Conservation (phyloP, 92 coral and sea anemone species). For the Actinostola sp. region DNA sequence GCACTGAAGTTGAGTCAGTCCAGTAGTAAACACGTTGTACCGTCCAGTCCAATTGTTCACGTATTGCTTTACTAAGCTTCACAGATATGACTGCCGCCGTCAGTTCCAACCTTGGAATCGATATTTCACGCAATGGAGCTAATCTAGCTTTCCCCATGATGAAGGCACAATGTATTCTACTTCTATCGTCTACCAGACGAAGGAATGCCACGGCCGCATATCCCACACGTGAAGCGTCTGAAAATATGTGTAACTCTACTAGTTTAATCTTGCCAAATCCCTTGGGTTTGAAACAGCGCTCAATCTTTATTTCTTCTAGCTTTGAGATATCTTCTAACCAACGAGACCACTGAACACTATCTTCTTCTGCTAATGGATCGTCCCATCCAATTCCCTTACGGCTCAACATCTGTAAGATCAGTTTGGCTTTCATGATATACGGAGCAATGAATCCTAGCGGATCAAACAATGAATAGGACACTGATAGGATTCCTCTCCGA, state of each 20-base stretch:
- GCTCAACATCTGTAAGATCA: conserved; percentile 31
- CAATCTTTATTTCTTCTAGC: conserved; percentile 25
- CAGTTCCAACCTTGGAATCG: conserved; percentile 54
- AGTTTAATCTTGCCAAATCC: conserved; percentile 19
- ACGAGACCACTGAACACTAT: conserved; percentile 30
- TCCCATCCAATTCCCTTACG: conserved; percentile 47
- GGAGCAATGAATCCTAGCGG: conserved; percentile 48
- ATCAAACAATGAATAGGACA: conserved; percentile 39
- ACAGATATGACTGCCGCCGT: conserved; percentile 55
- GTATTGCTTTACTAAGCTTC: conserved; percentile 33
- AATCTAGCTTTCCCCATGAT: conserved; percentile 61
- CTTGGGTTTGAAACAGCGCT: conserved; percentile 47
- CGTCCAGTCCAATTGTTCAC: conserved; percentile 43
- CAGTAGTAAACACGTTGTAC: conserved; percentile 29
- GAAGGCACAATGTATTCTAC: conserved; percentile 28
- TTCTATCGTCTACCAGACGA: background rate
- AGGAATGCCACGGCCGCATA: conserved; percentile 29
- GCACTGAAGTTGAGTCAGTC: conserved; percentile 54
- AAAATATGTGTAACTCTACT: conserved; percentile 25
- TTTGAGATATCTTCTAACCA: conserved; percentile 48
- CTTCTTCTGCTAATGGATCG: conserved; percentile 26
- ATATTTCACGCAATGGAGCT: conserved; percentile 43
- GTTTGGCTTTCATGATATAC: conserved; percentile 40
- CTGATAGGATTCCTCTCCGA: conserved; percentile 19
- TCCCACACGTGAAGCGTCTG: conserved; percentile 18